These are phyloP conservation scores for Pseudanteris insignis DNA, from an alignment of 2,888 invertebrate genomes.

Conservation along the genomic window DNA sequence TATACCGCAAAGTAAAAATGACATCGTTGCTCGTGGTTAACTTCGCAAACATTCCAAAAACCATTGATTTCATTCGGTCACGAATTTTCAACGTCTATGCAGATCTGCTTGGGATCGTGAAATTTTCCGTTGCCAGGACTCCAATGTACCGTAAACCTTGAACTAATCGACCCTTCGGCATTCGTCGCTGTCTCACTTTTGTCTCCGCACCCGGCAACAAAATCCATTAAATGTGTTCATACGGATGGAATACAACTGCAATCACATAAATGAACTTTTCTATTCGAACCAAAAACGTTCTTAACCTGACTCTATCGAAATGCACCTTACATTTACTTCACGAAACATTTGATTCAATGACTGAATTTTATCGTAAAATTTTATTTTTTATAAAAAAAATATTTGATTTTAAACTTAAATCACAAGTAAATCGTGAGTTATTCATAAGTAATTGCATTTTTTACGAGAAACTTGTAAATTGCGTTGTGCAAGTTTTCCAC, in stretches of 20 bases:
- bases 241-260: slow-evolving; percentile 12
- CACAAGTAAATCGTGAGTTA: too few relatives aligned
- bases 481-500: too few relatives aligned
- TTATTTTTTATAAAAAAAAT: too few relatives aligned
- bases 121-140: slow-evolving; percentile 26
- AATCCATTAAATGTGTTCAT: slow-evolving; percentile 31
- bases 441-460: too few relatives aligned
- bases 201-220: slow-evolving; percentile 2
- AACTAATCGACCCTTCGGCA: slow-evolving; percentile 37
- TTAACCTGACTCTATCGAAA: slow-evolving; percentile 8
- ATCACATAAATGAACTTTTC: slow-evolving; percentile 19
- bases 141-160: slow-evolving; percentile 31
- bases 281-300: slow-evolving; percentile 7
- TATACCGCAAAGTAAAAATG: too few relatives aligned
- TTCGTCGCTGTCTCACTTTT: slow-evolving; percentile 5
- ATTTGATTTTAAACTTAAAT: too few relatives aligned
- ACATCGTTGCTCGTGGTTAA: too few relatives aligned
- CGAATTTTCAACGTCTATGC: slow-evolving; percentile 18
- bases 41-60: too few relatives aligned
- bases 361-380: too few relatives aligned
- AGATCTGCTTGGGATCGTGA: slow-evolving; percentile 17
- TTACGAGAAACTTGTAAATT: too few relatives aligned
- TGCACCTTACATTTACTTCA: too few relatives aligned
- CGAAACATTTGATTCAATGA: too few relatives aligned
- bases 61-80: slow-evolving; percentile 24